phyloP scores from a whole-genome alignment of 2,888 invertebrate genomes.

The Cephalotes varians region DNA sequence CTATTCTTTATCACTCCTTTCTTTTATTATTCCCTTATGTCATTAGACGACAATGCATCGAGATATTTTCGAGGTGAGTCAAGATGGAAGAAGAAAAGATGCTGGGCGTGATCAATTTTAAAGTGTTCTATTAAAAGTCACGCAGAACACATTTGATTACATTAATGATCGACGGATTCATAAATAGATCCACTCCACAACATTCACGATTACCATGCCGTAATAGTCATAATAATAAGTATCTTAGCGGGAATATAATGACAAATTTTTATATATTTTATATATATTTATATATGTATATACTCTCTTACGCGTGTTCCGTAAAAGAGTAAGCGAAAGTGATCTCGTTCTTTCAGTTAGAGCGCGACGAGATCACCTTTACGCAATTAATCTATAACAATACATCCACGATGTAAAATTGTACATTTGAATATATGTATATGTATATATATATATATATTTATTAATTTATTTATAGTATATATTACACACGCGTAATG shows the following conservation, averaged over 20 bases:
- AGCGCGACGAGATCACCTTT: conserved; percentile 54
- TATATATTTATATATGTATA: conserved; percentile 52
- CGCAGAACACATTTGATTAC: conserved; percentile 84
- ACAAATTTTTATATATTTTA: conserved; percentile 60
- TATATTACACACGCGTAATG: conserved; percentile 29
- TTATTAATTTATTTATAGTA: conserved; percentile 38
- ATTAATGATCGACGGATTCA: conserved; percentile 83
- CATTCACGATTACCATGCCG: conserved; percentile 80
- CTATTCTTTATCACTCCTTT: background rate
- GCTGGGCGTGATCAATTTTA: conserved; percentile 67
- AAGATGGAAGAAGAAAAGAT: conserved; percentile 15
- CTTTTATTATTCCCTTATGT: background rate
- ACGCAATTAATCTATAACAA: conserved; percentile 70
- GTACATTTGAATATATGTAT: conserved; percentile 62
- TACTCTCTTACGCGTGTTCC: conserved; percentile 59
- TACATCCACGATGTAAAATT: conserved; percentile 69
- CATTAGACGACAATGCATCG: background rate
- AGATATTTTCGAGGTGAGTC: background rate
- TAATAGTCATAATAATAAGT: conserved; percentile 71
- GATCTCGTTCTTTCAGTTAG: conserved; percentile 57
- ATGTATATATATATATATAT: conserved; percentile 59
- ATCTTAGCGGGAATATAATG: conserved; percentile 74
- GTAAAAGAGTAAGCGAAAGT: conserved; percentile 68
- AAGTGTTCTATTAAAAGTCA: conserved; percentile 84
- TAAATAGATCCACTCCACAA: conserved; percentile 82